phyloP scores from a whole-genome alignment of 2,797 vertebrate genomes.

The Syngnathus rostellatus region DNA sequence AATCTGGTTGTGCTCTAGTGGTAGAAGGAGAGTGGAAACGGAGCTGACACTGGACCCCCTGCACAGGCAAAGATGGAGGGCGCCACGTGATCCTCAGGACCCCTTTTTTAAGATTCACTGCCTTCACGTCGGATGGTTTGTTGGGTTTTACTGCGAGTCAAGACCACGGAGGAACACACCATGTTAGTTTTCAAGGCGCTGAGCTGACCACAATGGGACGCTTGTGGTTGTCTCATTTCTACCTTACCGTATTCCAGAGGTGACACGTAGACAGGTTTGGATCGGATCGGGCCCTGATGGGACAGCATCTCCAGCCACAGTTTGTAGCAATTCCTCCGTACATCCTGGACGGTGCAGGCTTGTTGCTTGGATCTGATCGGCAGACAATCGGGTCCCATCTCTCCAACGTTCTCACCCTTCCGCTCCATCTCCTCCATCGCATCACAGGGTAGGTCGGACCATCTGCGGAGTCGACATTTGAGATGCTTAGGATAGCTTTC shows the following conservation, averaged over 20 bases:
- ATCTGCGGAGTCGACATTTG: slow-evolving; percentile 41
- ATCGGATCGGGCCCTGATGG: slow-evolving; percentile 67
- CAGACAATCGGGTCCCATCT: slow-evolving; percentile 55
- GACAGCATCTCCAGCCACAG: slow-evolving; percentile 83
- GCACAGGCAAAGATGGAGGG: slow-evolving; percentile 62
- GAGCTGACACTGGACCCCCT: slow-evolving; percentile 74
- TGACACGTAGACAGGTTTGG: slow-evolving; percentile 73
- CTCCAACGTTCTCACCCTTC: slow-evolving; percentile 27
- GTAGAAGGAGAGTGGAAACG: slow-evolving; percentile 61
- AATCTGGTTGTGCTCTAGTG: slow-evolving; percentile 47
- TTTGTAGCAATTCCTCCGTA: slow-evolving; percentile 83
- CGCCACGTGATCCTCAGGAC: slow-evolving; percentile 76
- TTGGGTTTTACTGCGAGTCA: slow-evolving; percentile 77
- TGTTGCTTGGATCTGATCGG: slow-evolving; percentile 22
- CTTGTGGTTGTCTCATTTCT: too few species aligned
- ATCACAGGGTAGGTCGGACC: slow-evolving; percentile 74
- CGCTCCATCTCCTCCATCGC: slow-evolving; percentile 57
- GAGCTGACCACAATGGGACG: neutral
- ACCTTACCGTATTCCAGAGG: slow-evolving; percentile 78
- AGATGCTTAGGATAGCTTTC: neutral
- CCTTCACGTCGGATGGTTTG: slow-evolving; percentile 67
- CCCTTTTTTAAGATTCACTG: slow-evolving; percentile 66
- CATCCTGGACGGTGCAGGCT: slow-evolving; percentile 73
- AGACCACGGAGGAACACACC: neutral
- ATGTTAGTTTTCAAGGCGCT: neutral